Conservation (phyloP, 2,888 invertebrate species). For the Xanthorhoe spadicearia region DNA sequence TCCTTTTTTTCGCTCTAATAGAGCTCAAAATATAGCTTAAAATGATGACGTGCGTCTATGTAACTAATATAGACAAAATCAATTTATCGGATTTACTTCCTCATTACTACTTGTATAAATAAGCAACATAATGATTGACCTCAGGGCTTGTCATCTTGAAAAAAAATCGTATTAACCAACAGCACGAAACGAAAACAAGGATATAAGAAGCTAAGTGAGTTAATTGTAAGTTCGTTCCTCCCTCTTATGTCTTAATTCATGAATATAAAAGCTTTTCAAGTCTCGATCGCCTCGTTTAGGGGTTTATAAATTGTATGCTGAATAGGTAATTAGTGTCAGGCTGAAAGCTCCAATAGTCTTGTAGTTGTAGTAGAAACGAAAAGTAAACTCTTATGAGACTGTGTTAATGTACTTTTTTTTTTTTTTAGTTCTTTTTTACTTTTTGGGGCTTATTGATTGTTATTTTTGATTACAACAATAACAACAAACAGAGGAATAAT, state of each 20-base stretch:
- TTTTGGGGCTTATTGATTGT: no score
- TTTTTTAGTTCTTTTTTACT: no score
- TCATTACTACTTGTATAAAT: background rate
- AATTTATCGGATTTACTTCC: no score
- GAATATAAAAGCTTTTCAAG: conserved; percentile 28
- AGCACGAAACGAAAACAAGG: conserved; percentile 5
- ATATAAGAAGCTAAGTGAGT: conserved; percentile 16
- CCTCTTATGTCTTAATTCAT: conserved; percentile 27
- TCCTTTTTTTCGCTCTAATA: background rate
- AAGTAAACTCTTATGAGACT: conserved; percentile 5
- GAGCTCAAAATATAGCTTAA: background rate
- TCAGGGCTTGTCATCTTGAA: background rate
- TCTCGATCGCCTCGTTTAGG: conserved; percentile 23
- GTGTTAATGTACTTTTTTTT: background rate
- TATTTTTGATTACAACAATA: no score
- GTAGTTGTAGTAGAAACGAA: conserved; percentile 6
- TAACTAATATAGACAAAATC: no score
- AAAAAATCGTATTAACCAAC: conserved; percentile 4
- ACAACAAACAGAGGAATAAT: no score
- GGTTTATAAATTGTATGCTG: conserved; percentile 28
- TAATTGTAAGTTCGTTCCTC: conserved; percentile 26
- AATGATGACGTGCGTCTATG: no score
- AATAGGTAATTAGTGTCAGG: conserved; percentile 23
- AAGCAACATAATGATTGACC: background rate
- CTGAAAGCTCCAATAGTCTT: conserved; percentile 20